These are phyloP conservation scores for Clarias macrocephalus DNA, from an alignment of 2,113 vertebrate species.

Conservation along the genomic window DNA sequence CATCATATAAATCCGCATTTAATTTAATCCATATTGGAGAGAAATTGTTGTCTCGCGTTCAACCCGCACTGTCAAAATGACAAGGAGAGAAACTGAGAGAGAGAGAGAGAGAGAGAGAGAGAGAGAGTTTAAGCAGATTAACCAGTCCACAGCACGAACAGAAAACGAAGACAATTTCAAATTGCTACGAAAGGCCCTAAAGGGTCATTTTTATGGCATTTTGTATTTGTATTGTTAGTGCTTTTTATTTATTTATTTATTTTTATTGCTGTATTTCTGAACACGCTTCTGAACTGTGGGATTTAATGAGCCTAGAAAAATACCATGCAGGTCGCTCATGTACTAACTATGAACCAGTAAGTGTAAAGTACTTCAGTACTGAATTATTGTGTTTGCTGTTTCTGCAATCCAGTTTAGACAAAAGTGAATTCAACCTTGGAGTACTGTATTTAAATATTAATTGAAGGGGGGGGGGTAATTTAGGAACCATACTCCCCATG, in stretches of 20 bases:
- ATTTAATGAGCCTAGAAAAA: not conserved
- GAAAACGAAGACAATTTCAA: not conserved
- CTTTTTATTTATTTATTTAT: no score
- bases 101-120: conserved; percentile 38
- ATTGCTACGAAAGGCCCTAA: not conserved
- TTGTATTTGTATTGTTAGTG: not conserved
- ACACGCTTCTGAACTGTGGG: not conserved
- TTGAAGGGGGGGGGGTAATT: no score
- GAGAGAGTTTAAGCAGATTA: conserved; percentile 12
- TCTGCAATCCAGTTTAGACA: not conserved
- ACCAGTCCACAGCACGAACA: not conserved
- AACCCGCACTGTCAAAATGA: conserved; percentile 67
- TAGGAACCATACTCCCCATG: not conserved
- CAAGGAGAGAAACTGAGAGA: conserved; percentile 37
- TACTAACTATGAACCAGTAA: not conserved
- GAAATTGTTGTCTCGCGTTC: conserved; percentile 64
- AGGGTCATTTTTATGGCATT: not conserved
- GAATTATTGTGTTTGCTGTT: not conserved
- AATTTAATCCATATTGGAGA: conserved; percentile 68
- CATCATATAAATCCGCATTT: conserved; percentile 67
- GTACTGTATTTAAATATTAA: conserved; percentile 1
- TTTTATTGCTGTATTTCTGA: not conserved
- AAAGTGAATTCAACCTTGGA: not conserved
- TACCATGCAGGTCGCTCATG: not conserved
- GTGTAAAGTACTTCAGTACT: not conserved